Conservation (phyloP, 2,797 vertebrate species). For the Antrozous pallidus region DNA sequence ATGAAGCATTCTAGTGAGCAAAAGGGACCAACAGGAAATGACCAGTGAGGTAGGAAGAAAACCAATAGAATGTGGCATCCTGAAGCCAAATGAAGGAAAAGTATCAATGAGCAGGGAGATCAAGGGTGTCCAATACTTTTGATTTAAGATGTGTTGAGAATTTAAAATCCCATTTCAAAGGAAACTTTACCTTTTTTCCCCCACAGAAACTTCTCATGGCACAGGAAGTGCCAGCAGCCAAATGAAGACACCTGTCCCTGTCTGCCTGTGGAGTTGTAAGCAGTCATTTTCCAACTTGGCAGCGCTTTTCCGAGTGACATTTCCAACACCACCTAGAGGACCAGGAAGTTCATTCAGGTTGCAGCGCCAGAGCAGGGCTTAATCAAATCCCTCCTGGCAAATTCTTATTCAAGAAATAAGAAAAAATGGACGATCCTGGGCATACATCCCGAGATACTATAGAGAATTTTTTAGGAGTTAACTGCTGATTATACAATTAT, state of each 20-base stretch:
- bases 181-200: constrained; percentile 46
- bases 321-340: constrained; percentile 75
- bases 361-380: constrained; percentile 34
- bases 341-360: constrained; percentile 62
- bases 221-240: constrained; percentile 71
- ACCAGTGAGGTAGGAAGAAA: not conserved
- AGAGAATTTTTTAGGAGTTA: constrained; percentile 17
- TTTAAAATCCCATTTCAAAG: constrained; percentile 33
- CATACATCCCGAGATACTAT: not conserved
- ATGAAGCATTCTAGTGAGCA: not conserved
- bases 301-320: constrained; percentile 39
- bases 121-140: not conserved
- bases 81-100: not conserved
- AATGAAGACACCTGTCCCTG: constrained; percentile 75
- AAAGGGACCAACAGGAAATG: not conserved
- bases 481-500: constrained; percentile 44
- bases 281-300: constrained; percentile 67
- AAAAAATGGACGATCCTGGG: constrained; percentile 21
- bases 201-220: constrained; percentile 56
- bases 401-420: constrained; percentile 6
- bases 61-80: not conserved
- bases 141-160: not conserved
- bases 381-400: constrained; percentile 16
- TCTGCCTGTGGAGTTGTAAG: constrained; percentile 67
- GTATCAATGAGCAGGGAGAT: not conserved